phyloP scores from a whole-genome alignment of 2,888 invertebrate genomes.

The Entomobrya proxima region DNA sequence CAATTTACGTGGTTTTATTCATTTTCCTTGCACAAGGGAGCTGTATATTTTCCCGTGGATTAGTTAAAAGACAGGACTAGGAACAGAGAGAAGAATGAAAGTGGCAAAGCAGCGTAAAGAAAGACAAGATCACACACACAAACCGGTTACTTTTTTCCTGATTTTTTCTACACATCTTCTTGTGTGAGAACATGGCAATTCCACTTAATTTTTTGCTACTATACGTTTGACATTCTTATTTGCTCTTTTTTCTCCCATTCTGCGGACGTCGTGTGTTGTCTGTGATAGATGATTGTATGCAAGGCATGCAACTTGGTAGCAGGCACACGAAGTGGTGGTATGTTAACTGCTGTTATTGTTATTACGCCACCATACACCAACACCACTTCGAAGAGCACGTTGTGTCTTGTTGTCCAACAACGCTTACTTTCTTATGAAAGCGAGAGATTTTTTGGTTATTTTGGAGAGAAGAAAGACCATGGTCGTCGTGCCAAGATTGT shows the following conservation, averaged over 20 bases:
- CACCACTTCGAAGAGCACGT: slow-evolving; percentile 24
- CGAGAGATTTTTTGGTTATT: slow-evolving; percentile 48
- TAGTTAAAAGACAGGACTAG: slow-evolving; percentile 43
- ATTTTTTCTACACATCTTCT: not conserved
- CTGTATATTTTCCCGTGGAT: slow-evolving; percentile 58
- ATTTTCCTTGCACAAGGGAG: slow-evolving; percentile 55
- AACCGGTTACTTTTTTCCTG: slow-evolving; percentile 37
- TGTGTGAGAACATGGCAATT: slow-evolving; percentile 28
- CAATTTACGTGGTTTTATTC: slow-evolving; percentile 44
- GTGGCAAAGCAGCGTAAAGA: slow-evolving; percentile 1
- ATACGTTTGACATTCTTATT: slow-evolving; percentile 25
- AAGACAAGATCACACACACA: slow-evolving; percentile 9
- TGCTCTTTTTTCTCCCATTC: slow-evolving; percentile 2
- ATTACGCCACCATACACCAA: slow-evolving; percentile 35
- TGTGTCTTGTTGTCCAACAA: not conserved
- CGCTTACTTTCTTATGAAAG: slow-evolving; percentile 8
- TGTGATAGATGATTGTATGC: slow-evolving; percentile 59
- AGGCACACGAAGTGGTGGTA: not conserved
- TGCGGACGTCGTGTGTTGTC: not conserved
- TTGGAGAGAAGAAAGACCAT: not conserved
- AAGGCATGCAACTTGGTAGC: slow-evolving; percentile 31
- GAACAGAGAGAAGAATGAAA: not conserved
- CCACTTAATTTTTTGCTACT: slow-evolving; percentile 38
- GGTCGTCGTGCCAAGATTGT: slow-evolving; percentile 50
- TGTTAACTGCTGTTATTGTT: slow-evolving; percentile 25